Evolutionary conservation across 2,113 vertebrate genomes (phyloP).

Genomic region (Neodon shergylaensis): DNA sequence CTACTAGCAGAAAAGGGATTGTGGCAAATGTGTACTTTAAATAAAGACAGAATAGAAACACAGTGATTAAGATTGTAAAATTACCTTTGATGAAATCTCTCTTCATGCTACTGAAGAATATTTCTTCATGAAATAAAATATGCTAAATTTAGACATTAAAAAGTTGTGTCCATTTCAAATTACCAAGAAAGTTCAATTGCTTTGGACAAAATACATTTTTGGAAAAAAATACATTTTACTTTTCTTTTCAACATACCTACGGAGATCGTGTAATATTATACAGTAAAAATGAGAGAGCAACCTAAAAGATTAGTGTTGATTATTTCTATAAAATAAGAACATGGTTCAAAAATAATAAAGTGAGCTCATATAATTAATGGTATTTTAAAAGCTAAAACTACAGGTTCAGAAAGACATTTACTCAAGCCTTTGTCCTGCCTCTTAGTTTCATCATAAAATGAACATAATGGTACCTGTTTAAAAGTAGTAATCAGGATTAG

Average conservation of each 20-base stretch:
- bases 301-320: neutral
- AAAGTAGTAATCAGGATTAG: neutral
- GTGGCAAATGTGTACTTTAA: neutral
- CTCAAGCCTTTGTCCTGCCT: neutral
- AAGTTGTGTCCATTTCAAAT: neutral
- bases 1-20: neutral
- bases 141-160: neutral
- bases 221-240: neutral
- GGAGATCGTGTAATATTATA: neutral
- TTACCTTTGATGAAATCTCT: neutral
- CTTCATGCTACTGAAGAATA: neutral
- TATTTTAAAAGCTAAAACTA: neutral
- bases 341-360: neutral
- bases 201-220: neutral
- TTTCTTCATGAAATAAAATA: neutral
- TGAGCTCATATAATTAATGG: neutral
- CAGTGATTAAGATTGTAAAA: neutral
- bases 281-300: neutral
- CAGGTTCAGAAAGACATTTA: neutral
- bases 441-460: slow-evolving; percentile 6
- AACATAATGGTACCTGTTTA: neutral
- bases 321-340: neutral
- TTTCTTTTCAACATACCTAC: neutral
- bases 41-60: neutral
- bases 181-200: neutral